Conservation (phyloP, 2,888 invertebrate species). For the Choreutis nemorana region DNA sequence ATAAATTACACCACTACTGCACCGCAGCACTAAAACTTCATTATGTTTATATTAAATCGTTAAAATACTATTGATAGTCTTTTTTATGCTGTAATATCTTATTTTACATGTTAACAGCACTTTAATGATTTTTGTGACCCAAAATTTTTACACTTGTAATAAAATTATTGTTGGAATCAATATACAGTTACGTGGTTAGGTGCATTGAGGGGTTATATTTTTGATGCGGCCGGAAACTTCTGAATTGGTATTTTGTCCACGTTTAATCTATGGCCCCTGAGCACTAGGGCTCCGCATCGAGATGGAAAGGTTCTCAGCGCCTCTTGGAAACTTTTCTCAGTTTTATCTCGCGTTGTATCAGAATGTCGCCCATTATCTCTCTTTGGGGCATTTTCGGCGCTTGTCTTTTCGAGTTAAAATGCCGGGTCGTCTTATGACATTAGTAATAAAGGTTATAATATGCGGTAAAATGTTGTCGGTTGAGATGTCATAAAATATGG, state of each 20-base stretch:
- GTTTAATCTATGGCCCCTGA: conserved; percentile 41
- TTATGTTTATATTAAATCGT: conserved; percentile 13
- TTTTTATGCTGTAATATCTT: conserved; percentile 20
- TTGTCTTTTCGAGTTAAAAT: no score
- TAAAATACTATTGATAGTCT: conserved; percentile 24
- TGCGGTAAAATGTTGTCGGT: no score
- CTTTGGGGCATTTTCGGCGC: conserved; percentile 53
- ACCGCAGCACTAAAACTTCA: conserved; percentile 14
- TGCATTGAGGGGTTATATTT: no score
- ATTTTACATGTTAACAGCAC: conserved; percentile 24
- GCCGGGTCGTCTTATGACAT: no score
- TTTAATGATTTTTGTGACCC: conserved; percentile 25
- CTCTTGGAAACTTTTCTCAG: conserved; percentile 51
- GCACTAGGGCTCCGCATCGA: conserved; percentile 19
- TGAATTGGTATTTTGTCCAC: conserved; percentile 33
- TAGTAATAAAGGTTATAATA: no score
- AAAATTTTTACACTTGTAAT: no score
- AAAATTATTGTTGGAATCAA: no score
- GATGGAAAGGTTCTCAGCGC: conserved; percentile 32
- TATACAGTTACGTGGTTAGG: no score
- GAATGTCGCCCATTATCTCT: conserved; percentile 61
- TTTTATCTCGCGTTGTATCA: conserved; percentile 60
- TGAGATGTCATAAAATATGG: no score
- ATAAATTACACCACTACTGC: conserved; percentile 24
- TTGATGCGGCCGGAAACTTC: no score